A percentile compares a stretch with the other conserved stretches of the same genome.
Evolutionary conservation across 1,140 invertebrate species (phyloP).

Genomic region (Neoseiulus cucumeris): DNA sequence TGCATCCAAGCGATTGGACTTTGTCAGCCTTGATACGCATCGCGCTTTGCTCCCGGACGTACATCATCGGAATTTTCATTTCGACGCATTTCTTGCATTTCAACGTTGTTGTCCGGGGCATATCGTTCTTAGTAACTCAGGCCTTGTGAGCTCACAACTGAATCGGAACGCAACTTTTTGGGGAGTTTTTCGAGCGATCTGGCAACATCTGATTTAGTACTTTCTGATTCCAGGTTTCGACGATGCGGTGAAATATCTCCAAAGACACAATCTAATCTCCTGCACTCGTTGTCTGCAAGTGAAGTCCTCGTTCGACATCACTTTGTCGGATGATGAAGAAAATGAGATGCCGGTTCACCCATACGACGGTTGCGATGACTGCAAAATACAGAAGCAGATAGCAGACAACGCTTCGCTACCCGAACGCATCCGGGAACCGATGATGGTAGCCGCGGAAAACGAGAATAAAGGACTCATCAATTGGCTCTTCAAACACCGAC

Average conservation of each 20-base stretch:
- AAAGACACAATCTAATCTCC: conserved; percentile 69
- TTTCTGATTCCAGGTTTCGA: conserved; percentile 44
- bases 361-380: conserved; percentile 14
- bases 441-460: conserved; percentile 12
- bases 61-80: no score
- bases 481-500: conserved; percentile 62
- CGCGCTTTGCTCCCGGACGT: no score
- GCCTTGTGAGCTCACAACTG: no score
- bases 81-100: no score
- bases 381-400: conserved; percentile 35
- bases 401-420: neutral
- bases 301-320: conserved; percentile 13
- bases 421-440: neutral
- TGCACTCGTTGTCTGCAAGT: conserved; percentile 61
- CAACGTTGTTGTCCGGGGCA: no score
- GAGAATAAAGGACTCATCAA: conserved; percentile 63
- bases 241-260: conserved; percentile 76
- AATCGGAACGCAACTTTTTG: no score
- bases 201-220: conserved; percentile 12
- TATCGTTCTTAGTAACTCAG: no score
- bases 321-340: neutral
- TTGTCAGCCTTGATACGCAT: no score
- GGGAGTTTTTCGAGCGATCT: no score
- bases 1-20: no score
- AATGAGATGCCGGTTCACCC: neutral